Evolutionary conservation across 2,888 invertebrate species (phyloP), one percentile per base, ranked within the genome.

Genomic region (Cremastinae sp.): DNA sequence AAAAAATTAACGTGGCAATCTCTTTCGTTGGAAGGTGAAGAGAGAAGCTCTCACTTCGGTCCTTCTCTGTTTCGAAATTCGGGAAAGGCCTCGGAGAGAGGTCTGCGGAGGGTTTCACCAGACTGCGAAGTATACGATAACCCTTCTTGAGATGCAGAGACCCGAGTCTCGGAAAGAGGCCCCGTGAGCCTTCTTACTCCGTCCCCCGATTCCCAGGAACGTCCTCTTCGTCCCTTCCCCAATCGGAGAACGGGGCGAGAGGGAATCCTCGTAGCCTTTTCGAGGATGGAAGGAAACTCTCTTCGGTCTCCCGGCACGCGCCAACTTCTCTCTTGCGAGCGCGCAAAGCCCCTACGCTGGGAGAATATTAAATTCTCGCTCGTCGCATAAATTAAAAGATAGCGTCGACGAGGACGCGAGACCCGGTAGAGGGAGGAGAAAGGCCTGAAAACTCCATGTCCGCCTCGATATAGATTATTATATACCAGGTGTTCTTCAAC

Each of bases 381-480:
- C 82, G 82, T 83, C 86, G 87, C 87, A 88, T 88, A 88, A 87
- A 88, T 88, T 88, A 88, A 88, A 88, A 87, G 87, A 87, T 86
- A 87, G 85, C 84, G 84, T 76, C 73, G 73, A 53, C 76, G 76
- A 76, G 73, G 73, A 76, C 76, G 76, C 64, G 59, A 18, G 28
- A 3, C 28, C 16, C 7, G 22, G 45, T 37, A 14, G 14, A 45
- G 18, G 35, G 22, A 7, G 22, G 20, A 14, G 41, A 61, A 16
- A 55, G 7, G 22, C 37, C 1, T 22, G 41, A 5, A 28, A 28
- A 28, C 28, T 28, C 5, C 28, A 28, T 28, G 28, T 5, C 5
- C 28, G 2, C 41, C 41, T 9, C 9, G 5, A 28, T 28, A 28
- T 28, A 28, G 28, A 28, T 28, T 3, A 28, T 28, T 28, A 28